Percentiles rank a stretch among this genome's conserved stretches.
Conservation (phyloP, 2,113 vertebrate species). For the Myotis davidii region DNA sequence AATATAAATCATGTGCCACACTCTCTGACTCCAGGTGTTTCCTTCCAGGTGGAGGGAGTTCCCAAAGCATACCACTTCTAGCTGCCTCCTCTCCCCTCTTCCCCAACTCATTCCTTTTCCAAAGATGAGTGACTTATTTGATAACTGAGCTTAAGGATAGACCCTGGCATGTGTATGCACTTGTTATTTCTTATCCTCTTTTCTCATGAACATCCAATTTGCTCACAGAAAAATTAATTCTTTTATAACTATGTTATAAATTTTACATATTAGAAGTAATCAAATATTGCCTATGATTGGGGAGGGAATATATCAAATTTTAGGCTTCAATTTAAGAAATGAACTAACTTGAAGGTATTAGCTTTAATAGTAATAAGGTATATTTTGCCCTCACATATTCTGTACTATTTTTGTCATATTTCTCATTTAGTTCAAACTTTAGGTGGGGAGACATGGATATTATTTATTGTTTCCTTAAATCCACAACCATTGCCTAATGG, state of each 20-base stretch:
- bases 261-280: neutral
- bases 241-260: neutral
- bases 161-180: accelerated
- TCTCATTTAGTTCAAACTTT: neutral
- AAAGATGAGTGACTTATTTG: neutral
- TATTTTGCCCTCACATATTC: neutral
- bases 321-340: neutral
- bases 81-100: accelerated
- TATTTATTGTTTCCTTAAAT: neutral
- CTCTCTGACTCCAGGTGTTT: neutral
- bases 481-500: neutral
- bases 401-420: neutral
- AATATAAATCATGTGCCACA: neutral
- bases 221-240: neutral
- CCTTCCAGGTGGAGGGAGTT: neutral
- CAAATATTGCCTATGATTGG: neutral
- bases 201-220: neutral
- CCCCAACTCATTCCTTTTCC: neutral
- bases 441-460: neutral
- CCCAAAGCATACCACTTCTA: neutral
- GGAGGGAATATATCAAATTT: neutral
- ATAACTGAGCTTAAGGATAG: neutral
- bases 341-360: neutral
- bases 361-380: neutral
- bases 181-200: neutral